These are phyloP conservation scores for Machaerirhynchus nigripectus DNA, from an alignment of 2,113 vertebrate genomes.

Conservation along the genomic window DNA sequence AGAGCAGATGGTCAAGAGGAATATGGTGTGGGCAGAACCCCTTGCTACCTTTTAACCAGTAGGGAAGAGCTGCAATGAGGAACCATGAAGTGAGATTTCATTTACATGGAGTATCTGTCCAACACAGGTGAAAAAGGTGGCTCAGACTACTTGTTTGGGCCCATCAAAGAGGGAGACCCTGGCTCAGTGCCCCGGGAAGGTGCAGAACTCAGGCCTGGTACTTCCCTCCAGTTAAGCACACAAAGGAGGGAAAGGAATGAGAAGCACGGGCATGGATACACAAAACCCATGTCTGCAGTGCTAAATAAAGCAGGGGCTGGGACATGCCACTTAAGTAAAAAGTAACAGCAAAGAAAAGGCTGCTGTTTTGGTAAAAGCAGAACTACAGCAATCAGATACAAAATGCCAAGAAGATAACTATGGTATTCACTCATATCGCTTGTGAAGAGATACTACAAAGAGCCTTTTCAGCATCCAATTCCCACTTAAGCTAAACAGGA, in stretches of 20 bases:
- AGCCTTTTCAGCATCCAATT: background rate
- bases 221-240: background rate
- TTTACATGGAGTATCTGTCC: too few relatives aligned
- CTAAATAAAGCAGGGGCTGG: background rate
- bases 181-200: background rate
- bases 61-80: background rate
- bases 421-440: accelerated
- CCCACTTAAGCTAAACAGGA: background rate
- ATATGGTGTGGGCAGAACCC: accelerated
- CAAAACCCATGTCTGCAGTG: background rate
- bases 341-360: background rate
- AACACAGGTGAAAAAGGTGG: background rate
- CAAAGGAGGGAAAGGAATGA: background rate
- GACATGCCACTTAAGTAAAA: background rate
- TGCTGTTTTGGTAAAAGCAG: background rate
- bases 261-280: accelerated
- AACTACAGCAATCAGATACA: background rate
- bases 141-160: background rate
- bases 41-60: background rate
- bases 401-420: background rate
- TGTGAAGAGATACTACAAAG: background rate
- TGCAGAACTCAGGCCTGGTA: background rate
- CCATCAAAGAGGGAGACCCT: background rate
- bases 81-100: background rate
- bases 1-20: background rate